Percentiles rank a stretch among this genome's conserved stretches.
Conservation (phyloP, 2,888 invertebrate species). For the Erynnis tages region DNA sequence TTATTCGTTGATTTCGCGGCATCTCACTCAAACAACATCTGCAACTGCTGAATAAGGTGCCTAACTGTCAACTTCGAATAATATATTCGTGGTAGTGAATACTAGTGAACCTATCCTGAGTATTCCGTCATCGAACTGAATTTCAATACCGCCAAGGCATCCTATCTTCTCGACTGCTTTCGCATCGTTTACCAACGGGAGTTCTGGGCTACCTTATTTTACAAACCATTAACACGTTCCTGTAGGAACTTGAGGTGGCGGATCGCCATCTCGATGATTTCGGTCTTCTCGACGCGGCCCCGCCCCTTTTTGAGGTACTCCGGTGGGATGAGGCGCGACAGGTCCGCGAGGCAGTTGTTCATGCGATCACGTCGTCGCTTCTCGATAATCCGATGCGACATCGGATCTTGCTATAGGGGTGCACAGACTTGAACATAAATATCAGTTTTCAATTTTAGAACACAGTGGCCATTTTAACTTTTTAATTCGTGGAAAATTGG, state of each 20-base stretch:
- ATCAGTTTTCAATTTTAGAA: neutral
- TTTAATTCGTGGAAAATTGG: no score
- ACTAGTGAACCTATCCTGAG: no score
- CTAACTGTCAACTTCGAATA: no score
- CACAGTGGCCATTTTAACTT: no score
- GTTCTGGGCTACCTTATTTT: conserved; percentile 30
- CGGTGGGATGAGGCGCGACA: conserved; percentile 95
- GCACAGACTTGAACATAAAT: conserved; percentile 25
- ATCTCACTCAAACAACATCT: no score
- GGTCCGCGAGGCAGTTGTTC: conserved; percentile 97
- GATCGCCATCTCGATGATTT: conserved; percentile 99
- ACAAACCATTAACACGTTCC: conserved; percentile 80
- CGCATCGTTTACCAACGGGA: no score
- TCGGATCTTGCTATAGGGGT: conserved; percentile 90
- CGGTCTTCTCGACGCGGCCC: conserved; percentile 97
- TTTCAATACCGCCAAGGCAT: no score
- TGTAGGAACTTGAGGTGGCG: conserved; percentile 95
- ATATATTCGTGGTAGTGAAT: no score
- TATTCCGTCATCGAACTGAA: no score
- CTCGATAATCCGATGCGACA: conserved; percentile 99
- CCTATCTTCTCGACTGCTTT: no score
- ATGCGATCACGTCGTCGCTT: conserved; percentile 96
- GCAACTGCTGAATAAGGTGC: no score
- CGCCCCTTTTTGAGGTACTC: conserved; percentile 97
- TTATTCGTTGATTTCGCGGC: neutral